Percentiles rank a stretch among this genome's conserved stretches.
Conservation (phyloP, 2,113 vertebrate species). For the Chiloscyllium plagiosum region DNA sequence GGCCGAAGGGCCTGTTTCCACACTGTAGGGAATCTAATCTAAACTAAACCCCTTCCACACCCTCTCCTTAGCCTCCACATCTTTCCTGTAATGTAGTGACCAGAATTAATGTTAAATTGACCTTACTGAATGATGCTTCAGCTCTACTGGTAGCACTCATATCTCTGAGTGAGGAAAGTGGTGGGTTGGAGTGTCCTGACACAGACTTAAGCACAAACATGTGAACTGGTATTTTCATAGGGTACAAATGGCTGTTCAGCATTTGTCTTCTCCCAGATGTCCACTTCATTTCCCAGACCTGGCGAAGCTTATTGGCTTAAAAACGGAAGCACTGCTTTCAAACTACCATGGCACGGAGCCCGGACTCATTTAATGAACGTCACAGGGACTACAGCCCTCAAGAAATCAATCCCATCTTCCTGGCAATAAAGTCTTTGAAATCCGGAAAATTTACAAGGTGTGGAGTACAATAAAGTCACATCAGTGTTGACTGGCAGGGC, state of each 20-base stretch:
- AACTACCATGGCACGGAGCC: background rate
- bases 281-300: background rate
- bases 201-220: too few species aligned
- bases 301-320: background rate
- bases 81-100: too few species aligned
- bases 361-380: background rate
- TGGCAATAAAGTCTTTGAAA: background rate
- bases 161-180: too few species aligned
- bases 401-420: background rate
- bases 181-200: too few species aligned
- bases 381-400: background rate
- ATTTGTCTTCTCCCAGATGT: background rate
- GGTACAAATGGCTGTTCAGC: background rate
- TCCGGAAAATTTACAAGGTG: background rate
- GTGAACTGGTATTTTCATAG: too few species aligned
- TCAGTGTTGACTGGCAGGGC: background rate
- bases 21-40: too few species aligned
- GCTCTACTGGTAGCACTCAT: too few species aligned
- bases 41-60: too few species aligned
- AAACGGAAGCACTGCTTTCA: background rate
- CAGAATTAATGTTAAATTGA: too few species aligned
- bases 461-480: background rate
- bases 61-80: too few species aligned
- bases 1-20: too few species aligned
- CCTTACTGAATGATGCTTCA: too few species aligned